Evolutionary conservation across 30 jellyfish, hydroid and myxozoan species (phyloP).

Genomic region (Rhopilema esculentum): DNA sequence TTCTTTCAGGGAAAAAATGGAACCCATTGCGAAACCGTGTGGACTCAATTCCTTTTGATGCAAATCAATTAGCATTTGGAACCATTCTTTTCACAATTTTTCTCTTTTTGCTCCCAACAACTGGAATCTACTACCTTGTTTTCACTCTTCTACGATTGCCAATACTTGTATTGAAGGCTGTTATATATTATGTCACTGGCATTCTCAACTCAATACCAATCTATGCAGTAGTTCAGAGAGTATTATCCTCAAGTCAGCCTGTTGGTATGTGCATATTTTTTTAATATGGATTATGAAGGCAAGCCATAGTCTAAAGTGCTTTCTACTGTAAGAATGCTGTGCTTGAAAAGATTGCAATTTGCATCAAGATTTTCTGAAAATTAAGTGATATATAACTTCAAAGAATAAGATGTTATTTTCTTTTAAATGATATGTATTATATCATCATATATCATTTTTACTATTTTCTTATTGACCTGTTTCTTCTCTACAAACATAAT

Average conservation of each 20-base stretch:
- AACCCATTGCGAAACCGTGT: constrained; percentile 85
- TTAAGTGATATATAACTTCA: too few species aligned
- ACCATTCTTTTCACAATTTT: constrained; percentile 89
- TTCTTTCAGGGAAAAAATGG: constrained; percentile 95
- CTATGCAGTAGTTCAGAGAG: constrained; percentile 11
- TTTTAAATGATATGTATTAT: too few species aligned
- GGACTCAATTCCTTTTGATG: constrained; percentile 86
- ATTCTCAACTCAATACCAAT: constrained; percentile 52
- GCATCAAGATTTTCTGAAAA: too few species aligned
- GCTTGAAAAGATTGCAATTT: too few species aligned
- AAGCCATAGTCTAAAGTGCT: too few species aligned
- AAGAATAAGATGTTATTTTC: too few species aligned
- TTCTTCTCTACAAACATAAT: too few species aligned
- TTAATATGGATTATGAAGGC: not conserved
- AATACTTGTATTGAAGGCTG: constrained; percentile 36
- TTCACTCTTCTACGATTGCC: constrained; percentile 77
- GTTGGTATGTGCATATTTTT: constrained; percentile 10
- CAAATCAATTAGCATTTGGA: constrained; percentile 89
- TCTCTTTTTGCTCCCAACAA: constrained; percentile 92
- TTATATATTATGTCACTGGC: constrained; percentile 2
- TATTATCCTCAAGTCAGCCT: not conserved
- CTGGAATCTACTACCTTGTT: constrained; percentile 81
- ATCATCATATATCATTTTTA: too few species aligned
- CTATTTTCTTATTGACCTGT: too few species aligned
- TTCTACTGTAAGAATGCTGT: too few species aligned